Evolutionary conservation across 2,797 vertebrate genomes (phyloP).

Genomic region (Malurus leucopterus): DNA sequence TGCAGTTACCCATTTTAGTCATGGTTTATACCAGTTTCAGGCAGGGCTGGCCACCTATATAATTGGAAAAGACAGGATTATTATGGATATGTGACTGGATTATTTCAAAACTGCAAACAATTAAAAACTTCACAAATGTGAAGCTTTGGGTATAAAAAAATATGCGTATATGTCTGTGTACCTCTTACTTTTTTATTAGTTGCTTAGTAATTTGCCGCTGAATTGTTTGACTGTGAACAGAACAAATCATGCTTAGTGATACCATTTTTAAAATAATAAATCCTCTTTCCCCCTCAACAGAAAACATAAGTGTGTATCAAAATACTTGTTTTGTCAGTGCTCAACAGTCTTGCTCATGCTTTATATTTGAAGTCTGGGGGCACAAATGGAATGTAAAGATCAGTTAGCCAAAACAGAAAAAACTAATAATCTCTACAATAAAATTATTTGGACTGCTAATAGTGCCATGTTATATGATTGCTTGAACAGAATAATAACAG

Average conservation of each 20-base stretch:
- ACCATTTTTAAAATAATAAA: not conserved
- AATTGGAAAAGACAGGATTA: not conserved
- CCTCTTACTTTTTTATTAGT: not conserved
- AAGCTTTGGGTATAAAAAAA: not conserved
- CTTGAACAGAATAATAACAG: not conserved
- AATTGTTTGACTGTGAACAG: not conserved
- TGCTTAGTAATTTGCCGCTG: not conserved
- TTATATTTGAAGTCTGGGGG: not conserved
- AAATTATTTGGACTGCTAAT: not conserved
- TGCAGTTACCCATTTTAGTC: not conserved
- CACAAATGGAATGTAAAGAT: not conserved
- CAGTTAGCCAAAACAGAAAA: not conserved
- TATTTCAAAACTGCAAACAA: not conserved
- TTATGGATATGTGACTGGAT: not conserved
- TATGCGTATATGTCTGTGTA: rapidly evolving
- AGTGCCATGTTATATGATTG: not conserved
- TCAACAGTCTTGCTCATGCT: not conserved
- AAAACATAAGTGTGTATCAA: not conserved
- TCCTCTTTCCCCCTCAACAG: not conserved
- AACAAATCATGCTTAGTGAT: not conserved
- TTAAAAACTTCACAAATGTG: not conserved
- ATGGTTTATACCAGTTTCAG: not conserved
- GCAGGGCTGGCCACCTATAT: not conserved
- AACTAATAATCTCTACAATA: not conserved
- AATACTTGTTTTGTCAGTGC: not conserved